Base-by-base conservation (phyloP, 1,140 invertebrate species). In the Pseudomyrmex sp. region DNA sequence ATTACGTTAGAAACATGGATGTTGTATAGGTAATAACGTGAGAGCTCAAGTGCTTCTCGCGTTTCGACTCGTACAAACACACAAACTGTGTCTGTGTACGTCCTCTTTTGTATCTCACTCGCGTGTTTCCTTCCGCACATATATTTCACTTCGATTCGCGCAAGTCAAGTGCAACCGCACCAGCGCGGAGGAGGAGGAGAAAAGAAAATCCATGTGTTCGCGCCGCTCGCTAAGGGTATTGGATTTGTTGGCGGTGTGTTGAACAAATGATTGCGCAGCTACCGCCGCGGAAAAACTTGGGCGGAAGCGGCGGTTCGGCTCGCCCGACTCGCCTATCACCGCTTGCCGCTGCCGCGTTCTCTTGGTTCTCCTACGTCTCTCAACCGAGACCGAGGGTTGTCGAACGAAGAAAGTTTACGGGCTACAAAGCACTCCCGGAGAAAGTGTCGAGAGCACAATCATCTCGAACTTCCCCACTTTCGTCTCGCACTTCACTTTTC, bases 211-310 rank as follows among this genome's bases (percentile, higher is more conserved):
- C 82, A 56, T 84, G 80, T 84, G 88, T 75, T 86, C 75, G 75
- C 20, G 35, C 68, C 61, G 73, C 61, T 83, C 70, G 84, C 77
- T 20, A 35, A 83, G 56, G 82, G 91, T 92, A 92, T 93, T 93
- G 92, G 92, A 93, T 93, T 93, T 93, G 93, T 93, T 91, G 92
- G 91, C 87, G 91, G 91, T 93, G 92, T 93, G 92, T 93, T 93
- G 91, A 91, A 93, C 93, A 93, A 93, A 93, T 93, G 92, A 93
- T 93, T 93, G 91, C 92, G 88, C 87, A 86, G 86, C 90, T 89
- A 90, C 89, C 86, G 85, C 88, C 90, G 88, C 87, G 92, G 89
- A 92, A 93, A 92, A 93, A 93, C 91, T 93, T 92, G 91, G 79
- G 83, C 83, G 76, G 72, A 87, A 76, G 61, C 84, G 73, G 85